Evolutionary conservation across 2,113 vertebrate species (phyloP).

Genomic region (Cepphus grylle): DNA sequence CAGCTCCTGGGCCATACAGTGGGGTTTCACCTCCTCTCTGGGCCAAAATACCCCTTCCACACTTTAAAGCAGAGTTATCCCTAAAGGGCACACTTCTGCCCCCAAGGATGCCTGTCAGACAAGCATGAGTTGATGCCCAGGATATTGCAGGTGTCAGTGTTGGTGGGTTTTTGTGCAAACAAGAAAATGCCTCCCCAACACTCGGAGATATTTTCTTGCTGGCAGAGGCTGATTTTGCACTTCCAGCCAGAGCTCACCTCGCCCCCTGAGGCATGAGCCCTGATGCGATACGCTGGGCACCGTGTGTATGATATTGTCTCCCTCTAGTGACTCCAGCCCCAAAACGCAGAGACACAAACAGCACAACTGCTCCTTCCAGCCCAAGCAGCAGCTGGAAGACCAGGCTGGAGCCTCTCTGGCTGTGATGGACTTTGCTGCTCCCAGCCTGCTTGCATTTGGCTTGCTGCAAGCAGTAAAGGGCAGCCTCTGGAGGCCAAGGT

Average conservation of each 20-base stretch:
- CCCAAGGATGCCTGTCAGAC: not conserved
- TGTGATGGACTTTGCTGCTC: not conserved
- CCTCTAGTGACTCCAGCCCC: constrained; percentile 18
- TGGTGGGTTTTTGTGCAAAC: not conserved
- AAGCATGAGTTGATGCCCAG: too few relatives aligned
- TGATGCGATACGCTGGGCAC: accelerated
- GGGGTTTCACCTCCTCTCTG: not conserved
- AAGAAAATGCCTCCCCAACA: not conserved
- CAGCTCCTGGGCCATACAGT: not conserved
- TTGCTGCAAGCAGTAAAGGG: not conserved
- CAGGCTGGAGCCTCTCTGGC: not conserved
- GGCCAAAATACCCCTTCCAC: not conserved
- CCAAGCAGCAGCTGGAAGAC: not conserved
- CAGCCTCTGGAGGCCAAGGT: not conserved
- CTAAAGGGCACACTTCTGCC: not conserved
- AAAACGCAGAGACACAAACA: not conserved
- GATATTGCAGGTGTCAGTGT: not conserved
- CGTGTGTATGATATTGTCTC: not conserved
- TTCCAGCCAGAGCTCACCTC: not conserved
- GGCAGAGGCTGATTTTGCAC: not conserved
- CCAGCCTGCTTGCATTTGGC: accelerated
- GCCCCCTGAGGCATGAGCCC: accelerated
- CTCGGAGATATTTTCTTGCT: not conserved
- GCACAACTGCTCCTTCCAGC: not conserved
- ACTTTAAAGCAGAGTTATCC: not conserved